Evolutionary conservation across 2,113 vertebrate genomes (phyloP).

Genomic region (Rhinolophus ferrumequinum): DNA sequence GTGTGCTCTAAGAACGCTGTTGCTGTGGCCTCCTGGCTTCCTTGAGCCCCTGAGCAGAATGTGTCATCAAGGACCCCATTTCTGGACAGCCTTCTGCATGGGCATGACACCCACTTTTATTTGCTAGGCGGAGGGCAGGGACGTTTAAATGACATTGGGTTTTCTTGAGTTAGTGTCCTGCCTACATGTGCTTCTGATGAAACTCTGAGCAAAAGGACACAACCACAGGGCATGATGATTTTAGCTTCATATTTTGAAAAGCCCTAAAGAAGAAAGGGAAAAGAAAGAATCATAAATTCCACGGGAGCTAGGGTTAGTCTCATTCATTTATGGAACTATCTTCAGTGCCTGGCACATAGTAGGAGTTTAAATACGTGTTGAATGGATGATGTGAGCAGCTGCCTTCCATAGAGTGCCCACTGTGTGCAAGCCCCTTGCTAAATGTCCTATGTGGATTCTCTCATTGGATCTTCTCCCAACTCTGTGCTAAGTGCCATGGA

Average conservation of each 20-base stretch:
- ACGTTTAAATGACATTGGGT: background rate
- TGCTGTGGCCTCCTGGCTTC: background rate
- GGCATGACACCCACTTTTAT: background rate
- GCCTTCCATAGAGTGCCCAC: background rate
- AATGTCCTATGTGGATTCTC: background rate
- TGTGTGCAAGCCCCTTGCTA: background rate
- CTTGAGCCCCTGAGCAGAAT: background rate
- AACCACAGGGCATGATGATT: background rate
- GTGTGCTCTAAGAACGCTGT: background rate
- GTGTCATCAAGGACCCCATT: accelerated
- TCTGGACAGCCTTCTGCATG: background rate
- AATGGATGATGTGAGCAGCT: background rate
- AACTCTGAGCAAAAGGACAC: background rate
- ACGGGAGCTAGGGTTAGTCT: background rate
- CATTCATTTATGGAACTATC: background rate
- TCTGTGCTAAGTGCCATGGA: background rate
- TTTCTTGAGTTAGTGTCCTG: background rate
- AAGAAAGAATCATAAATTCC: background rate
- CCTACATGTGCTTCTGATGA: background rate
- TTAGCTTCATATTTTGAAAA: background rate
- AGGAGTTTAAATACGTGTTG: background rate
- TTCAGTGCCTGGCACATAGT: background rate
- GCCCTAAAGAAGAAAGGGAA: background rate
- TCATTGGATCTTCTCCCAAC: background rate
- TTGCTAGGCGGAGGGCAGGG: background rate